Evolutionary conservation across 2,113 vertebrate genomes (phyloP), one percentile per base, ranked within the genome.

Genomic region (Ailuropoda melanoleuca): DNA sequence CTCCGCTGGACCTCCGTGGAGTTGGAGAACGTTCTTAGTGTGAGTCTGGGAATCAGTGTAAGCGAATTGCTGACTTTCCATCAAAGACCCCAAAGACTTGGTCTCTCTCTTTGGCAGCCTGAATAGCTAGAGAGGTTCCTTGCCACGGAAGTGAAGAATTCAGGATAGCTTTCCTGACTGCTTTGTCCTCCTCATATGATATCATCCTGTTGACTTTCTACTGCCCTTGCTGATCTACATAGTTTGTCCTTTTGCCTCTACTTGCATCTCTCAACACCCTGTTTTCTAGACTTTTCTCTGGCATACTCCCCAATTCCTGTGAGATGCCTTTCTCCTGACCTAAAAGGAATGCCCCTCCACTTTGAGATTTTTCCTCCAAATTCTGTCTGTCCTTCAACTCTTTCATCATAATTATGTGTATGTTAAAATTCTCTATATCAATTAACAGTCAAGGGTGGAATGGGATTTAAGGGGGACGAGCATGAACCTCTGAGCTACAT

Each of bases 381-480:
- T 50, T 6, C 17, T 70, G 83, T 37, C 64, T 93, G 4, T 37
- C 12, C 39, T 89, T 96, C 34, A n/a, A 37, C 9, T 8, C 78
- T 93, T 95, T 92, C 7, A 64, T 88, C 39, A 72, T 31, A 58
- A 72, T 74, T 78, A 56, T 64, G 31, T n/a, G 48, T 77, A 56
- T 64, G 53, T 56, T 60, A 50, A 88, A 85, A 94, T 88, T 85
- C 58, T 60, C 74, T 92, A 1, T 74, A 90, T 75, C 34, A 46
- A 90, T 80, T 88, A 95, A 81, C 48, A 96, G 17, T 87, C 74
- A 91, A 86, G 55, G 24, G 46, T 75, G 26, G 48, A 64, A 74
- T 9, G 50, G 81, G 39, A 85, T 93, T 95, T 93, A 58, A 37
- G 21, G 34, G 11, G 48, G 37, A 89, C 62, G 48, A 94, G 9